Percentiles rank a stretch among this genome's conserved stretches.
phyloP scores from a whole-genome alignment of 2,797 vertebrate species.

The Syngnathus acus region DNA sequence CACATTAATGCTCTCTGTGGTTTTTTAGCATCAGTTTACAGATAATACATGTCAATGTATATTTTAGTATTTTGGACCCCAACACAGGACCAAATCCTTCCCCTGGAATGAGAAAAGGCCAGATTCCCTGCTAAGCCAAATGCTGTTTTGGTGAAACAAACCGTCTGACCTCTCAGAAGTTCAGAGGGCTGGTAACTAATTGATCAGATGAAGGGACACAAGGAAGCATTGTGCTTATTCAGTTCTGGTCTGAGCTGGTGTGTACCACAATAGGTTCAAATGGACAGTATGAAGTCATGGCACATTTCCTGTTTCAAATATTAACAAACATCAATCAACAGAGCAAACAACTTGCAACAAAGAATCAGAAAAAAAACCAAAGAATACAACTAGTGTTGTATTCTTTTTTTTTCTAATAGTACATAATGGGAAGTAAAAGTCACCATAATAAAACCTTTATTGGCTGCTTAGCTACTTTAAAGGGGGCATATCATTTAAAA shows the following conservation, averaged over 20 bases:
- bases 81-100: neutral
- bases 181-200: neutral
- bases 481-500: no score
- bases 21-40: neutral
- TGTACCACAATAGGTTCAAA: neutral
- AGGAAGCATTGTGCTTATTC: conserved; percentile 1
- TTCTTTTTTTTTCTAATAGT: no score
- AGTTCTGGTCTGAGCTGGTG: neutral
- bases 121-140: neutral
- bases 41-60: neutral
- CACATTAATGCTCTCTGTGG: neutral
- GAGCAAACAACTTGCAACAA: no score
- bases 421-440: no score
- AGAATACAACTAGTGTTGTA: no score
- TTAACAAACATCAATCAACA: neutral
- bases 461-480: no score
- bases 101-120: neutral
- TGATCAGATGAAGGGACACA: conserved; percentile 1
- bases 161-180: neutral
- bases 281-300: neutral
- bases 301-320: neutral
- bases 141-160: neutral
- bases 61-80: neutral
- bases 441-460: no score
- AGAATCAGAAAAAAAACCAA: no score